phyloP scores from a whole-genome alignment of 1,140 invertebrate species.

The Hermetia illucens region DNA sequence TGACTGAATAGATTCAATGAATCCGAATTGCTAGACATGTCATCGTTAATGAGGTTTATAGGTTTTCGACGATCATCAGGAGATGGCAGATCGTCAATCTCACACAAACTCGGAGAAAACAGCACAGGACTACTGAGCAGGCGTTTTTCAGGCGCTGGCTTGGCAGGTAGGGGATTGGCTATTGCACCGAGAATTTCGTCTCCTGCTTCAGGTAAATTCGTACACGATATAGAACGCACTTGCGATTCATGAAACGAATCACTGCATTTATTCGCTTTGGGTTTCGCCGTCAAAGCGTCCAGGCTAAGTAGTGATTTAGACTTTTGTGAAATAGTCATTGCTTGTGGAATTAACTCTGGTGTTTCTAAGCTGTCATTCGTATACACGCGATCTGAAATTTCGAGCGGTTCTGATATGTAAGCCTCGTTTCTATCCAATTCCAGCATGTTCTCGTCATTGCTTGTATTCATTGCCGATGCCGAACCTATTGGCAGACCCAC shows the following conservation, averaged over 20 bases:
- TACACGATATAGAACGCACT: constrained; percentile 6
- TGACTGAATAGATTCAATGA: constrained; percentile 1
- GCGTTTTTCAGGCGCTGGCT: neutral
- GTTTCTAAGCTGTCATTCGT: constrained; percentile 1
- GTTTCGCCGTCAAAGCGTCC: neutral
- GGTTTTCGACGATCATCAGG: constrained; percentile 33
- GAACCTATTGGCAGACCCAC: constrained; percentile 16
- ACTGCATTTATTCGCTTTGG: neutral
- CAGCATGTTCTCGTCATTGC: constrained; percentile 4
- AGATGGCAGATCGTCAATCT: constrained; percentile 8
- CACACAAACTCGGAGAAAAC: constrained; percentile 7
- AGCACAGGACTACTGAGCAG: constrained; percentile 4
- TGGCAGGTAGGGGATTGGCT: neutral
- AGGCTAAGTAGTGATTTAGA: constrained; percentile 19
- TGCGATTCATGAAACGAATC: constrained; percentile 1
- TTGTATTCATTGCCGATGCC: neutral
- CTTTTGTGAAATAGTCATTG: constrained; percentile 11
- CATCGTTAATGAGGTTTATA: constrained; percentile 25
- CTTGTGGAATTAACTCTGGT: no score
- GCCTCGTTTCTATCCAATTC: constrained; percentile 17
- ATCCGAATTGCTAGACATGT: constrained; percentile 23
- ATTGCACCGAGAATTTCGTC: neutral
- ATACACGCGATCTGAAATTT: constrained; percentile 19
- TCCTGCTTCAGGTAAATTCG: neutral
- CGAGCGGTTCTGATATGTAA: constrained; percentile 23